Evolutionary conservation across 2,113 vertebrate species (phyloP).

Genomic region (Catharus fuscescens): DNA sequence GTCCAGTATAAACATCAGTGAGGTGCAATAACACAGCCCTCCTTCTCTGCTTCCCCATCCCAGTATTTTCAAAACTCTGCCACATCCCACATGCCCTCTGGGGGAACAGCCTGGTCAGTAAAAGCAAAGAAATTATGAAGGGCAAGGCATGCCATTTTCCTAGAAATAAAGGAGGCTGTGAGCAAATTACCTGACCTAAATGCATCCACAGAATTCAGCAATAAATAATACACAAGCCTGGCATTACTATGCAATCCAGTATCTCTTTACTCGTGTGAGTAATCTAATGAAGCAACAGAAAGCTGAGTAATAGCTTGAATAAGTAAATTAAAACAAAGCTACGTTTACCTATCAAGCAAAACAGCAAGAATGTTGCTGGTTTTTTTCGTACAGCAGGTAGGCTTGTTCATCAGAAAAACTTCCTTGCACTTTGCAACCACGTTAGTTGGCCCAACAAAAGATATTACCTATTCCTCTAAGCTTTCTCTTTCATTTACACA

Average conservation of each 20-base stretch:
- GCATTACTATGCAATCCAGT: not conserved
- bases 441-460: not conserved
- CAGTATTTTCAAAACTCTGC: slow-evolving; percentile 45
- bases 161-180: slow-evolving; percentile 26
- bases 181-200: not conserved
- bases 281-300: slow-evolving; percentile 9
- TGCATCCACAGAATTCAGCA: not conserved
- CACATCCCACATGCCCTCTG: slow-evolving; percentile 67
- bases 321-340: slow-evolving; percentile 37
- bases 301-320: not conserved
- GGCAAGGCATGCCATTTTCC: slow-evolving; percentile 46
- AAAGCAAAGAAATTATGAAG: slow-evolving; percentile 56
- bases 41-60: not conserved
- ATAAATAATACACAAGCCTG: not conserved
- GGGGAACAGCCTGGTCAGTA: slow-evolving; percentile 66
- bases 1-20: not conserved
- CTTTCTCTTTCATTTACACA: not conserved
- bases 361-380: not conserved
- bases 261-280: not conserved
- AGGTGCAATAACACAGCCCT: not conserved
- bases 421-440: not conserved
- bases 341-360: not conserved
- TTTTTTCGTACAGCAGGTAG: not conserved
- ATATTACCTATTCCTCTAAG: not conserved
- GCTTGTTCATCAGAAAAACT: not conserved